These are phyloP conservation scores for Lepus timidus DNA, from an alignment of 2,113 vertebrate genomes.

Conservation along the genomic window DNA sequence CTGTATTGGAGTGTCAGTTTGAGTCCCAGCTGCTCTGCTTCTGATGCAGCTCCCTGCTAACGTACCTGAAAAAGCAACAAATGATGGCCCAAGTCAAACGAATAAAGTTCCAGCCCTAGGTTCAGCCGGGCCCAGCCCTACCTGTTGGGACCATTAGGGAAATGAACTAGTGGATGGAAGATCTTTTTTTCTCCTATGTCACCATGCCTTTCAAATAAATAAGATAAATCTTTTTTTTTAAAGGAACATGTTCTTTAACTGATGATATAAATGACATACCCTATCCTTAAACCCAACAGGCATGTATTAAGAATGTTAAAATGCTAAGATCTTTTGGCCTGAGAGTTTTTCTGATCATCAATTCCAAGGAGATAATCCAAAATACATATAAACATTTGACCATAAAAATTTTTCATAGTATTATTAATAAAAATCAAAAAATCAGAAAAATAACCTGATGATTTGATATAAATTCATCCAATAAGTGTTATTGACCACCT, in stretches of 20 bases:
- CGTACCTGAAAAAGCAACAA: no score
- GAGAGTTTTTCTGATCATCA: neutral
- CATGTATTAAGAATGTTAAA: neutral
- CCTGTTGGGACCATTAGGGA: no score
- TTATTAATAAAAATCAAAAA: neutral
- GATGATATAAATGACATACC: neutral
- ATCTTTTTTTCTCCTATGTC: no score
- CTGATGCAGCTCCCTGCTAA: no score
- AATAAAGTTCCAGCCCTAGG: no score
- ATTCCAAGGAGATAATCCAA: conserved; percentile 14
- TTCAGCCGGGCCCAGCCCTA: no score
- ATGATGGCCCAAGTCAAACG: no score
- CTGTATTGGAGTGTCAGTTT: no score
- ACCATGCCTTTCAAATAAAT: no score
- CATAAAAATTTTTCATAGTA: neutral
- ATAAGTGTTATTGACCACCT: neutral
- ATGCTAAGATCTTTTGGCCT: neutral
- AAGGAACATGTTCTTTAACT: neutral
- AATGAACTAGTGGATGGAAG: no score
- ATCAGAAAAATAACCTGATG: neutral
- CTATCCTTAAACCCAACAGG: neutral
- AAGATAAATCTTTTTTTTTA: neutral
- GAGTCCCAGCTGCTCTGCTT: no score
- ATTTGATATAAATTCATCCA: neutral
- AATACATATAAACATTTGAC: conserved; percentile 24